These are phyloP conservation scores for Austrofundulus limnaeus DNA, from an alignment of 2,113 vertebrate species.

Conservation along the genomic window DNA sequence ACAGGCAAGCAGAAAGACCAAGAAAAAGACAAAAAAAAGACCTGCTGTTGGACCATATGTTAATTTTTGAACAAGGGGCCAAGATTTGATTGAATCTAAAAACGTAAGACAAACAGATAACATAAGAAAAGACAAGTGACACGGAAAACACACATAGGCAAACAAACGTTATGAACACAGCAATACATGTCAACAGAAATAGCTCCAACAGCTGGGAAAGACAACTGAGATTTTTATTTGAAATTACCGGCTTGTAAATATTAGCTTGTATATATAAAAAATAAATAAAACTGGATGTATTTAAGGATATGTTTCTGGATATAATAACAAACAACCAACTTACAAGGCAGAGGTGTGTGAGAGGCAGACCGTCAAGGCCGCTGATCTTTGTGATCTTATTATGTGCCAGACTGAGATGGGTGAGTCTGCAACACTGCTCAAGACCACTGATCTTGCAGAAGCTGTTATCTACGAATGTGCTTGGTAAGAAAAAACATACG, in stretches of 20 bases:
- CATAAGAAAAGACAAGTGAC: conserved; percentile 16
- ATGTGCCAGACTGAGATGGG: conserved; percentile 83
- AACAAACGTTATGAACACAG: neutral
- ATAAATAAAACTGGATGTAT: neutral
- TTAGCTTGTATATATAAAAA: neutral
- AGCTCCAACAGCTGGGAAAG: conserved; percentile 3
- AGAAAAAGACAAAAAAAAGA: conserved; percentile 39
- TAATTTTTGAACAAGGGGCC: conserved; percentile 50
- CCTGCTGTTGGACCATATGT: conserved; percentile 75
- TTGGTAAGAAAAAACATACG: conserved; percentile 71
- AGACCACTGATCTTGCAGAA: conserved; percentile 85
- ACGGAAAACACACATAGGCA: neutral
- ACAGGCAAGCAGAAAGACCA: conserved; percentile 2
- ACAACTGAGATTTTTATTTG: neutral
- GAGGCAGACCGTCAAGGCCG: conserved; percentile 79
- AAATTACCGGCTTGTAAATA: conserved; percentile 4
- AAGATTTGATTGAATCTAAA: conserved; percentile 53
- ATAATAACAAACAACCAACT: conserved; percentile 18
- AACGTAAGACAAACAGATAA: conserved; percentile 28
- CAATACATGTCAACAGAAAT: neutral
- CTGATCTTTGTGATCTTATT: conserved; percentile 81
- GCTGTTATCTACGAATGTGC: conserved; percentile 78
- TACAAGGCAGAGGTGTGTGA: conserved; percentile 86
- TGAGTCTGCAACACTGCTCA: conserved; percentile 81
- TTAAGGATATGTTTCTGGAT: neutral